phyloP scores from a whole-genome alignment of 2,888 invertebrate genomes.

The Drosophila greeni region DNA sequence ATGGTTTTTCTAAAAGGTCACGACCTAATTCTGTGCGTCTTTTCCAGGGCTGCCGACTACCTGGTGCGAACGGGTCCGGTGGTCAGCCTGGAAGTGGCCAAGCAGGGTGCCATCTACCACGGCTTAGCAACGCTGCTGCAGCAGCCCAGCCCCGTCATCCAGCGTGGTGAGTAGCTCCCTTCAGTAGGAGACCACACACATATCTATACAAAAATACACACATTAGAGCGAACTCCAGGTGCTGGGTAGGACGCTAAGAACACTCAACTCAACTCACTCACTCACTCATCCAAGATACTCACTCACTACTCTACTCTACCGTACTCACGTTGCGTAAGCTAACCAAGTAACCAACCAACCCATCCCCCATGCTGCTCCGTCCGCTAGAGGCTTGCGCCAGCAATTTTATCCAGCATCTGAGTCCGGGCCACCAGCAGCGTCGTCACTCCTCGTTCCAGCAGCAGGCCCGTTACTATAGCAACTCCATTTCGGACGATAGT shows the following conservation, averaged over 20 bases:
- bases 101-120: constrained; percentile 98
- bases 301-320: constrained; percentile 36
- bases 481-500: constrained; percentile 78
- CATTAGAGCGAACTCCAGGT: constrained; percentile 52
- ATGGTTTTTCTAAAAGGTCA: too few species aligned
- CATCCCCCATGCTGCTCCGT: constrained; percentile 56
- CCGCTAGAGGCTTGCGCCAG: constrained; percentile 41
- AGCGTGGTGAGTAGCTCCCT: constrained; percentile 82
- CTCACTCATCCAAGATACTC: constrained; percentile 29
- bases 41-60: constrained; percentile 92
- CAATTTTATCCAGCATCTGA: constrained; percentile 49
- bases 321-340: constrained; percentile 57
- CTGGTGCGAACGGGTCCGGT: constrained; percentile 95
- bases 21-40: neutral
- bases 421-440: constrained; percentile 55
- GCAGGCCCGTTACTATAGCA: constrained; percentile 63
- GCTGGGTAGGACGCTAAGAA: constrained; percentile 65
- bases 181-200: constrained; percentile 22
- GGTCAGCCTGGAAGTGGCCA: constrained; percentile 96
- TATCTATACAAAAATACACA: constrained; percentile 31
- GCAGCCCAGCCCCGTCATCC: constrained; percentile 91
- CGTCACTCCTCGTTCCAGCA: constrained; percentile 69
- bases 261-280: constrained; percentile 30
- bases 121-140: constrained; percentile 95
- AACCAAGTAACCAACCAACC: constrained; percentile 49